phyloP scores from a whole-genome alignment of 2,888 invertebrate species.

The Priocnemis perturbator region DNA sequence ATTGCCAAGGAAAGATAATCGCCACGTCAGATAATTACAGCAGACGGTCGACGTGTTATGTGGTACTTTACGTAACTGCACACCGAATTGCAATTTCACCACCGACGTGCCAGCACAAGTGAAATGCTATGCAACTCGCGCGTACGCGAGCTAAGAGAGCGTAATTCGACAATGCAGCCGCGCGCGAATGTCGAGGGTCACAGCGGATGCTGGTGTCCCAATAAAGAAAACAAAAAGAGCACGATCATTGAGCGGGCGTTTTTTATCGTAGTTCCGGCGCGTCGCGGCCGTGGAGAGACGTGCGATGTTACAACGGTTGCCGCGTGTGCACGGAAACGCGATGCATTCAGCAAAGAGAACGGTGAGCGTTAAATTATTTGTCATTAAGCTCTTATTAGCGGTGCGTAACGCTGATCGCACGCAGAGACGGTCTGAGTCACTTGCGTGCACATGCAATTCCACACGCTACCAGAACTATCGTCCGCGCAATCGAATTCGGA shows the following conservation, averaged over 20 bases:
- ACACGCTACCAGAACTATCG: background rate
- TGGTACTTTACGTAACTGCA: no score
- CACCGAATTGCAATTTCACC: no score
- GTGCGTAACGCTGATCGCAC: constrained; percentile 14
- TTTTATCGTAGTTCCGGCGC: constrained; percentile 8
- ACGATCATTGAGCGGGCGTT: constrained; percentile 1
- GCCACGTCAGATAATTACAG: no score
- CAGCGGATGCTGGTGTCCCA: constrained; percentile 26
- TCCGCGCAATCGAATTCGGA: no score
- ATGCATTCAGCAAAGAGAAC: background rate
- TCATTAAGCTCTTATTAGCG: constrained; percentile 37
- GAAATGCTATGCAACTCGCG: constrained; percentile 1
- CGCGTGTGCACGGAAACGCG: background rate
- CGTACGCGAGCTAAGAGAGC: background rate
- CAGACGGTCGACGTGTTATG: no score
- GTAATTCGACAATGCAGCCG: constrained; percentile 9
- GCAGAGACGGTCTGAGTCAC: background rate
- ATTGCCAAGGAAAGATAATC: no score
- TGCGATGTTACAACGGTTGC: background rate
- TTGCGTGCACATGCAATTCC: background rate
- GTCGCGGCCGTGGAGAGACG: background rate
- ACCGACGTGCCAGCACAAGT: background rate
- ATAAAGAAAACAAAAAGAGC: constrained; percentile 20
- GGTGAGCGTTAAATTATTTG: constrained; percentile 40
- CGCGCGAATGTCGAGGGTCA: constrained; percentile 20